These are phyloP conservation scores for Ammodramus savannarum DNA, from an alignment of 2,113 vertebrate genomes.

Conservation along the genomic window DNA sequence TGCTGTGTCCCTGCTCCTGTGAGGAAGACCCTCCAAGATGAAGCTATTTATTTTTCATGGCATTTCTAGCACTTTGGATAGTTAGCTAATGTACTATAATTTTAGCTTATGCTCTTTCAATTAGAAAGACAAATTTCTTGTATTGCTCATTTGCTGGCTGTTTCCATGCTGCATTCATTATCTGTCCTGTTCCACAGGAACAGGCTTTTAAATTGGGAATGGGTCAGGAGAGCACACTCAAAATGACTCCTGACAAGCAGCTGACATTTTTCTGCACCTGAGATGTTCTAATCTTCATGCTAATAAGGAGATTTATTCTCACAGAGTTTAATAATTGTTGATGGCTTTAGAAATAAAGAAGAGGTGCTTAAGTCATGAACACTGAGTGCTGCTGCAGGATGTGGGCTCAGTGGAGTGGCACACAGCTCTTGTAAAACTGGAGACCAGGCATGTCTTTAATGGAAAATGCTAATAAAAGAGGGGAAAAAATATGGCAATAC, in stretches of 20 bases:
- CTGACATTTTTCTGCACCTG: constrained; percentile 32
- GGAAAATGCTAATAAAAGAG: background rate
- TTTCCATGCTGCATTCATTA: constrained; percentile 33
- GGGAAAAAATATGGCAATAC: accelerated
- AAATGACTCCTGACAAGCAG: constrained; percentile 55
- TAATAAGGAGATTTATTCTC: constrained; percentile 44
- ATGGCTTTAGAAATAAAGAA: constrained; percentile 32
- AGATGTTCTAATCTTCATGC: constrained; percentile 44
- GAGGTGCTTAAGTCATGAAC: background rate
- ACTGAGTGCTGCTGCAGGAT: background rate
- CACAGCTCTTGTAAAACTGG: background rate
- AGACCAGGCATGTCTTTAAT: background rate
- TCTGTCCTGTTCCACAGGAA: background rate
- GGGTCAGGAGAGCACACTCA: constrained; percentile 26
- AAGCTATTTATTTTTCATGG: constrained; percentile 42
- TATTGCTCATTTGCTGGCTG: constrained; percentile 41
- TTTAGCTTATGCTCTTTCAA: constrained; percentile 52
- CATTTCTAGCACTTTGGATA: constrained; percentile 10
- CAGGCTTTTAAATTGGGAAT: constrained; percentile 36
- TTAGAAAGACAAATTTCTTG: constrained; percentile 49
- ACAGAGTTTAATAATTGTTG: constrained; percentile 31
- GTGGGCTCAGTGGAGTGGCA: background rate
- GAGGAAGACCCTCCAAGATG: background rate
- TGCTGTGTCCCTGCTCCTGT: background rate
- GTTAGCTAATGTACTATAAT: constrained; percentile 35